Base-by-base conservation (phyloP, 2,888 invertebrate species). In the Petrolisthes manimaculis region DNA sequence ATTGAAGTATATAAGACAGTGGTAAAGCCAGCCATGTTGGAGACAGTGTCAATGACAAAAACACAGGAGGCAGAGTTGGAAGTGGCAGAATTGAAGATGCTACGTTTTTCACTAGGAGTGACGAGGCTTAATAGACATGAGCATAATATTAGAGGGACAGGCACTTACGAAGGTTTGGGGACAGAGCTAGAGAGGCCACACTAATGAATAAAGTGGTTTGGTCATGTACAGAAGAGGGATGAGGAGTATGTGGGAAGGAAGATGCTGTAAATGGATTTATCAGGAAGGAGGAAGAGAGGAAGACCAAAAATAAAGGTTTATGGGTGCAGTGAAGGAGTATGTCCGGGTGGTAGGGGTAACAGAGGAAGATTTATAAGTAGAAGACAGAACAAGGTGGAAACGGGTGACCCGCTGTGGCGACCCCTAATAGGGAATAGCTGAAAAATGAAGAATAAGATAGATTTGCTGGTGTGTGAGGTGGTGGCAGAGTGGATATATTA, bases 91-190 rank as follows among this genome's bases (percentile, higher is more conserved):
- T 54, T 78, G 5, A 78, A 78, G 78, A 78, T 37, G 78, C n/a
- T 78, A 54, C 24, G 78, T 37, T 78, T 78, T 78, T 78, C 78
- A 37, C n/a, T 78, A 37, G 78, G 51, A 78, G 51, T 78, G 78
- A 5, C 54, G 78, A 78, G 78, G 78, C 8, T 78, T 4, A 2
- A 78, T n/a, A 78, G 78, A 78, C 21, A 78, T 78, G 24, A 78
- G 78, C n/a, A 54, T 78, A 54, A 54, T 78, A 54, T 51, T 53
- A 78, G n/a, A 78, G 18, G 71, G 71, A 71, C 71, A 71, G 37
- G 71, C 71, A 71, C 21, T 2, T 71, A n/a, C 71, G n/a, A 18
- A 14, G n/a, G 71, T n/a, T 71, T n/a, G 71, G 71, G 71, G 71
- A 71, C 71, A 71, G 4, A 78, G 54, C 78, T 21, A 78, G 78